phyloP scores from a whole-genome alignment of 2,888 invertebrate species.

The Synergus japonicus region DNA sequence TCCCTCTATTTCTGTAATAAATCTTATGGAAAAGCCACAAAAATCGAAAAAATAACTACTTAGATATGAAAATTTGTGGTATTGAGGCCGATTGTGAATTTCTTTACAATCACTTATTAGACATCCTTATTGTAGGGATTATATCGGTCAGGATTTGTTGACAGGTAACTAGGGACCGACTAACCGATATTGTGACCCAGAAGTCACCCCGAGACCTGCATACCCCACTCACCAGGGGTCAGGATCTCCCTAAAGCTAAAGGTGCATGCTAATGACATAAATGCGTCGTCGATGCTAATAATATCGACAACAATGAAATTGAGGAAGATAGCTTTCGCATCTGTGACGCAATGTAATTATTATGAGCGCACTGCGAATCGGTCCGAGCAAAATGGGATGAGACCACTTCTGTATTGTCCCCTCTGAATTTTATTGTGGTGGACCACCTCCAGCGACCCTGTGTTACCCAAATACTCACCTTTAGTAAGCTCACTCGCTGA shows the following conservation, averaged over 20 bases:
- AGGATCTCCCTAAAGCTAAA: background rate
- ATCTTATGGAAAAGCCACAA: background rate
- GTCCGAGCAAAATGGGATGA: constrained; percentile 44
- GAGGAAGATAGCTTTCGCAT: constrained; percentile 44
- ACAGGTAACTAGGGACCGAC: constrained; percentile 40
- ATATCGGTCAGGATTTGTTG: constrained; percentile 32
- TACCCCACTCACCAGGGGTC: constrained; percentile 18
- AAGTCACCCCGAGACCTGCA: constrained; percentile 36
- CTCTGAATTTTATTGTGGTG: constrained; percentile 30
- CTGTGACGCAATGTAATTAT: constrained; percentile 41
- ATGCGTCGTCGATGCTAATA: constrained; percentile 36
- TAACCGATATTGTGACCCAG: constrained; percentile 30
- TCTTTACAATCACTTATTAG: constrained; percentile 23
- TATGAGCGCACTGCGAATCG: constrained; percentile 20
- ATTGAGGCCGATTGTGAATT: background rate
- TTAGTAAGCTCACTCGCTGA: constrained; percentile 47
- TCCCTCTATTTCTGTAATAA: background rate
- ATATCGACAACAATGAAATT: constrained; percentile 51
- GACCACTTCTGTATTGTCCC: constrained; percentile 53
- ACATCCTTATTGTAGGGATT: constrained; percentile 15
- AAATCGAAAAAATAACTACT: background rate
- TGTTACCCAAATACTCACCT: constrained; percentile 46
- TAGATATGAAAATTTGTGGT: background rate
- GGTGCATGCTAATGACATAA: constrained; percentile 34
- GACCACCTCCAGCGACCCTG: constrained; percentile 46